Conservation (phyloP, 2,888 invertebrate species). For the Clunio marinus region DNA sequence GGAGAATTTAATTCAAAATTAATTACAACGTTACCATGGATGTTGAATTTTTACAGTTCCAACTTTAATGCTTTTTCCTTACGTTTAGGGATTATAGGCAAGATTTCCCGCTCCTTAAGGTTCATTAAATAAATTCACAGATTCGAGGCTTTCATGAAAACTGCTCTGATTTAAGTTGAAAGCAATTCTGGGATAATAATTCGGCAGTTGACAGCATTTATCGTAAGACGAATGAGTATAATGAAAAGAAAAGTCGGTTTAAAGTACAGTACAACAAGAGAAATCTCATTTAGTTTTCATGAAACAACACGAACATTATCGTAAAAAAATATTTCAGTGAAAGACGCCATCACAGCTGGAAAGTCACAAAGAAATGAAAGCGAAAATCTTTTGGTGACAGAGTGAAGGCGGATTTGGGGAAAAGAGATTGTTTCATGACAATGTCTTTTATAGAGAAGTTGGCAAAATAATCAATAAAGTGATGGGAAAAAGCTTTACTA, state of each 20-base stretch:
- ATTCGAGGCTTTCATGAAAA: too few species aligned
- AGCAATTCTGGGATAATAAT: conserved; percentile 8
- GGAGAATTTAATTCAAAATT: conserved; percentile 15
- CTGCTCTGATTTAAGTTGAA: neutral
- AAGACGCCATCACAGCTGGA: conserved; percentile 28
- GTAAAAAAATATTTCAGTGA: conserved; percentile 36
- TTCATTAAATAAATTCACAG: too few species aligned
- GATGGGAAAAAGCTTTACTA: neutral
- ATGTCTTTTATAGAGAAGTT: neutral
- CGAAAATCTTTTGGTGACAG: conserved; percentile 1
- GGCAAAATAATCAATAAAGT: neutral
- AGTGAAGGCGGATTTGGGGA: neutral
- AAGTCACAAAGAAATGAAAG: neutral
- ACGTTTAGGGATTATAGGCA: neutral
- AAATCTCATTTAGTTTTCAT: conserved; percentile 37
- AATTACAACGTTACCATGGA: conserved; percentile 6
- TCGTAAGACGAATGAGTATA: neutral
- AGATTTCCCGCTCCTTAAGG: neutral
- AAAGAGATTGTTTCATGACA: neutral
- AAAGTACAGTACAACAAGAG: neutral
- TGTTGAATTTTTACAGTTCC: neutral
- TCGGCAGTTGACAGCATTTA: neutral
- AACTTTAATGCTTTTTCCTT: neutral
- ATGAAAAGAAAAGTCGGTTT: neutral
- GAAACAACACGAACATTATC: conserved; percentile 36